Base-by-base conservation (phyloP, 2,888 invertebrate species). In the Drosophila prostipennis region DNA sequence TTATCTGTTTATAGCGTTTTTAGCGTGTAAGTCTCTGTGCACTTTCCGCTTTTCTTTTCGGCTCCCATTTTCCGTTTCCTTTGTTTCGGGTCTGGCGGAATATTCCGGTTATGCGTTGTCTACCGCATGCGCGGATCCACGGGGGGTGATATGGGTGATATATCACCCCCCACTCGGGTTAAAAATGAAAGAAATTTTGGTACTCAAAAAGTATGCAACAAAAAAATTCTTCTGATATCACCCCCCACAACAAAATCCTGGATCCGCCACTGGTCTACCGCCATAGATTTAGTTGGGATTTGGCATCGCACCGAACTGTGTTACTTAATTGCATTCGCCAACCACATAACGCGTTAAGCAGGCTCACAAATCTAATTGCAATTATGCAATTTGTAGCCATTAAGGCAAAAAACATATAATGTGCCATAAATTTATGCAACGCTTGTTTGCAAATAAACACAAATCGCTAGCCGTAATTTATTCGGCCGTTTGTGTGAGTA, bases 351-450 rank as follows among this genome's bases (percentile, higher is more conserved):
- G 39, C 55, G 57, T 39, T 58, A 58, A 58, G 57, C 57, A 32
- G 52, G 52, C 26, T 45, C 45, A 70, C 71, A 69, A 82, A 86
- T 86, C 84, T 76, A 86, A 86, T 86, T 80, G 80, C 87, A 86
- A 86, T 81, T 81, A 80, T 83, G 59, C 86, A 81, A 81, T 81
- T 81, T 86, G 84, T 77, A 80, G 64, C 84, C 78, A 70, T 82
- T 78, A 79, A 64, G 60, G 65, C 65, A 60, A 74, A 76, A 80
- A 74, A 72, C 78, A 78, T 76, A 32, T 74, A 74, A 58, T 60
- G 40, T 42, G 57, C 63, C 57, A 40, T 70, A 72, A 72, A 72
- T 72, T 57, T 72, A 53, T 72, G 65, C 73, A 72, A 65, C 56
- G 56, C 49, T 54, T 76, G 78, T 80, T 71, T 43, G 77, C 82